Evolutionary conservation across 1,140 invertebrate species (phyloP).

Genomic region (Meloidogyne floridensis): DNA sequence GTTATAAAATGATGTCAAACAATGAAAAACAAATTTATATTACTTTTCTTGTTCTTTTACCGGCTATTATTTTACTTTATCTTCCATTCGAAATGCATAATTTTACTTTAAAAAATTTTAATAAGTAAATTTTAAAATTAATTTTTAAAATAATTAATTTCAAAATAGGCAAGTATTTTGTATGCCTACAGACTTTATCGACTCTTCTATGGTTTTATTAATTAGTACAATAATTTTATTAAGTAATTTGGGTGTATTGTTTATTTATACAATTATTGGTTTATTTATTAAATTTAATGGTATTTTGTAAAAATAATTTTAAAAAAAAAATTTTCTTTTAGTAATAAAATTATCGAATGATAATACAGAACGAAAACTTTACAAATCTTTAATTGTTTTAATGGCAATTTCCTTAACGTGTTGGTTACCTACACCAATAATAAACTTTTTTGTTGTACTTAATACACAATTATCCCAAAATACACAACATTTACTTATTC

Average conservation of each 20-base stretch:
- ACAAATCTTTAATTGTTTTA: conserved; percentile 5
- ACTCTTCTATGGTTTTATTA: not conserved
- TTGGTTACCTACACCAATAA: conserved; percentile 7
- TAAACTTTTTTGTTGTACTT: not conserved
- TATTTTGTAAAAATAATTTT: not conserved
- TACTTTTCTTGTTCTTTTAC: not conserved
- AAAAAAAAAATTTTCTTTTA: not conserved
- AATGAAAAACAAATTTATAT: not conserved
- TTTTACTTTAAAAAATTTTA: not conserved
- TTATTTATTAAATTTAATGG: not conserved
- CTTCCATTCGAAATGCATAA: not conserved
- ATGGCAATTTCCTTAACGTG: not conserved
- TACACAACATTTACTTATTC: not conserved
- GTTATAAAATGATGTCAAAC: not conserved
- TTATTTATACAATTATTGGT: conserved; percentile 9
- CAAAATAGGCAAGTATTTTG: not conserved
- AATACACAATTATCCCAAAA: not conserved
- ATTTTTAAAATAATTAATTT: not conserved
- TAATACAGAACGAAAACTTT: not conserved
- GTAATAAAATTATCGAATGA: not conserved
- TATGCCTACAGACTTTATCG: conserved; percentile 3
- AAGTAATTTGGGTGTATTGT: conserved; percentile 4
- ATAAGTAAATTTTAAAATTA: not conserved
- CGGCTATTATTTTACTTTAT: not conserved
- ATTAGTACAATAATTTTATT: conserved; percentile 3